Conservation (phyloP, 2,888 invertebrate genomes). For the Megamerina dolium region DNA sequence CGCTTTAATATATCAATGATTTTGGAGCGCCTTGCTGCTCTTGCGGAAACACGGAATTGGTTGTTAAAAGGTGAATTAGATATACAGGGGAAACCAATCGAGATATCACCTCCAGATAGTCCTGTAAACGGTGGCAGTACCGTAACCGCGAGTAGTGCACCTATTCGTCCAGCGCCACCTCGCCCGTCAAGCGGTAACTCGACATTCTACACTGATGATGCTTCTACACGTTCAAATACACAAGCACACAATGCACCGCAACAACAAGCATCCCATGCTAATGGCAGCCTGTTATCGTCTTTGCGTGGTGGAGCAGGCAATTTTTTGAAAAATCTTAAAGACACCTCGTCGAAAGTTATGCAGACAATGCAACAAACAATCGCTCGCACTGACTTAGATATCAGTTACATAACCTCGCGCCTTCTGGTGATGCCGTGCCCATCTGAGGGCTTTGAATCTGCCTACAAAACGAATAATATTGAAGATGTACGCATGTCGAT, state of each 20-base stretch:
- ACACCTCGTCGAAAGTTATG: slow-evolving; percentile 94
- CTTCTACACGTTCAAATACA: slow-evolving; percentile 12
- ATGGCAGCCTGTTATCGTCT: slow-evolving; percentile 71
- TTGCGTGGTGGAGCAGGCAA: slow-evolving; percentile 89
- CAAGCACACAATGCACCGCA: slow-evolving; percentile 17
- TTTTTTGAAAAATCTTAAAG: slow-evolving; percentile 88
- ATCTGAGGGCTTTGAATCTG: slow-evolving; percentile 89
- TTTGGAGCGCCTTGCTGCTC: slow-evolving; percentile 78
- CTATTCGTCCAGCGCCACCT: slow-evolving; percentile 10
- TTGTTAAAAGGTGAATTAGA: slow-evolving; percentile 72
- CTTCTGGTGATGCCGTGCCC: slow-evolving; percentile 92
- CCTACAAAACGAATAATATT: slow-evolving; percentile 85
- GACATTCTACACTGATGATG: slow-evolving; percentile 34
- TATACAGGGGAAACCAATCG: slow-evolving; percentile 40
- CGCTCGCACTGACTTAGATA: slow-evolving; percentile 81
- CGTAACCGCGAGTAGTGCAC: slow-evolving; percentile 17
- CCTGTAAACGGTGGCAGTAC: slow-evolving; percentile 24
- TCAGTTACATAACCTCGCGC: slow-evolving; percentile 86
- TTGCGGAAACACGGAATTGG: slow-evolving; percentile 79
- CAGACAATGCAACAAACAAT: slow-evolving; percentile 92
- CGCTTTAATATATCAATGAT: slow-evolving; percentile 74
- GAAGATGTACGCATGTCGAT: slow-evolving; percentile 82
- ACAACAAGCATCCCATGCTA: slow-evolving; percentile 21
- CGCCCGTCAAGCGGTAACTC: slow-evolving; percentile 25
- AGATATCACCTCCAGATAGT: slow-evolving; percentile 34